These are phyloP conservation scores for Tapirus indicus DNA, from an alignment of 2,797 vertebrate species.

Conservation along the genomic window DNA sequence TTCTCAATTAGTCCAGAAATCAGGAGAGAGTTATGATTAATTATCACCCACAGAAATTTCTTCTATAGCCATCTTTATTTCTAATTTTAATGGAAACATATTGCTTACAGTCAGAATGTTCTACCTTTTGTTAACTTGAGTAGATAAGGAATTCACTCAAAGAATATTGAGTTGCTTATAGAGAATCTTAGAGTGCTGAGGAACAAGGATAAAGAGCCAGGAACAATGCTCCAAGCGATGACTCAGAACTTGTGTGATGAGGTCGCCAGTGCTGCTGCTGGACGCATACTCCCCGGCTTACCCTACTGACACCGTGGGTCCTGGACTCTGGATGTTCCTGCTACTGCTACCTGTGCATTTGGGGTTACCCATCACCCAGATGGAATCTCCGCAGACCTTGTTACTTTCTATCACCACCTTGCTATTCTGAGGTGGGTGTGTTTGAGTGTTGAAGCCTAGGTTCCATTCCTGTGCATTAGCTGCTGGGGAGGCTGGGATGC, in stretches of 20 bases:
- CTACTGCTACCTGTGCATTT: neutral
- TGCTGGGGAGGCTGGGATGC: neutral
- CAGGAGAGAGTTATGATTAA: neutral
- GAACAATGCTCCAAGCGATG: neutral
- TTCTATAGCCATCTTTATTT: neutral
- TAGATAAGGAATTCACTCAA: neutral
- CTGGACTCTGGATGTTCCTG: neutral
- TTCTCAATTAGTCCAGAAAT: neutral
- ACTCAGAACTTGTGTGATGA: neutral
- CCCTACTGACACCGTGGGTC: neutral
- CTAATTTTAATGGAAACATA: neutral
- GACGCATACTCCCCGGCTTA: neutral
- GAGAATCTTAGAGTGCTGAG: neutral
- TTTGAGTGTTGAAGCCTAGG: neutral
- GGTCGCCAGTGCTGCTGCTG: neutral
- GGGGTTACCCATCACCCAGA: neutral
- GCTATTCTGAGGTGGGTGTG: neutral
- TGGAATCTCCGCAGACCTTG: neutral
- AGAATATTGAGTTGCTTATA: neutral
- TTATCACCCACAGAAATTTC: neutral
- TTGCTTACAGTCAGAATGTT: neutral
- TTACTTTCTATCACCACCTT: neutral
- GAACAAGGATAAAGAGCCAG: neutral
- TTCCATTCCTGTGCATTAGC: neutral
- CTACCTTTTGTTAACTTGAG: slow-evolving; percentile 8